Conservation (phyloP, 2,888 invertebrate species). For the Ectobius pallidus region DNA sequence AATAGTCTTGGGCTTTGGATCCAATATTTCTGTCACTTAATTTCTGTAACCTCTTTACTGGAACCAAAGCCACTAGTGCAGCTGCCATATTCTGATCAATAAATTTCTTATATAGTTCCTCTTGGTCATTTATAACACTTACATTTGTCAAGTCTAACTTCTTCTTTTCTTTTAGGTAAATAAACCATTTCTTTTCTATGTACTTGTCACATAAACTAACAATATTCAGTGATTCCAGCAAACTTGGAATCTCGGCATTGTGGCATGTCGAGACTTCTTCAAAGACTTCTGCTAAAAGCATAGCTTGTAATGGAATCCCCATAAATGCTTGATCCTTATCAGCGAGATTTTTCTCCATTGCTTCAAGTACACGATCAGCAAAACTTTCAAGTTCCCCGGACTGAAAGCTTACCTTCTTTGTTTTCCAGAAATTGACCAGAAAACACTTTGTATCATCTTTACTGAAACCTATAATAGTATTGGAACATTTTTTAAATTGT, state of each 20-base stretch:
- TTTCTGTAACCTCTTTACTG: neutral
- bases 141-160: neutral
- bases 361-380: neutral
- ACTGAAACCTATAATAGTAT: neutral
- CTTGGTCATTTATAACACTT: neutral
- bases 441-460: neutral
- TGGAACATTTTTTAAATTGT: neutral
- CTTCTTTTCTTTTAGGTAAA: neutral
- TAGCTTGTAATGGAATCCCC: neutral
- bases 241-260: neutral
- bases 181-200: neutral
- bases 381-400: neutral
- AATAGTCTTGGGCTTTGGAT: neutral
- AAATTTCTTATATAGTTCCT: neutral
- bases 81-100: neutral
- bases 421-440: neutral
- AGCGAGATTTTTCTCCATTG: neutral
- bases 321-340: neutral
- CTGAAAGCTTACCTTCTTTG: neutral
- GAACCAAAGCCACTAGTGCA: neutral
- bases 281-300: slow-evolving; percentile 21
- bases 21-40: neutral
- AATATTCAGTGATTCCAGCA: neutral
- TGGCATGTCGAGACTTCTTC: neutral
- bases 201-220: neutral